These are phyloP conservation scores for Lanistes nyassanus DNA, from an alignment of 1,140 invertebrate species.

Conservation along the genomic window DNA sequence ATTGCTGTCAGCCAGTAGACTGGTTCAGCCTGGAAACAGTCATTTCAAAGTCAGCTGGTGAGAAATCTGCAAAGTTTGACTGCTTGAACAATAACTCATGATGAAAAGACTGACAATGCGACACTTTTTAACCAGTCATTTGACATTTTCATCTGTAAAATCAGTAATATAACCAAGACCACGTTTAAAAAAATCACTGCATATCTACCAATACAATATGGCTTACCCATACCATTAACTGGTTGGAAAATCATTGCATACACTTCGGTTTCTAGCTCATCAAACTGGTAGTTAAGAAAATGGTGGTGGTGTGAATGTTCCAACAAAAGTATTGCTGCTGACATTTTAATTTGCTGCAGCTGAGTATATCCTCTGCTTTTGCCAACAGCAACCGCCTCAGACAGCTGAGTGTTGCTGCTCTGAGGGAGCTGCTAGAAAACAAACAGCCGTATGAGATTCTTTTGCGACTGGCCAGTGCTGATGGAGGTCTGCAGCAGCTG, in stretches of 20 bases:
- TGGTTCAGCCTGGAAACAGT: not conserved
- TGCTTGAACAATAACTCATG: too few relatives aligned
- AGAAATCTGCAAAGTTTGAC: not conserved
- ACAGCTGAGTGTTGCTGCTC: not conserved
- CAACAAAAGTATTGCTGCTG: not conserved
- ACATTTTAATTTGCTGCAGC: not conserved
- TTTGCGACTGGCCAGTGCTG: conserved; percentile 4
- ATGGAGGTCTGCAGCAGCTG: conserved; percentile 4
- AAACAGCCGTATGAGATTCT: not conserved
- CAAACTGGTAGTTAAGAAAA: not conserved
- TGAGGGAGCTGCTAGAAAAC: not conserved
- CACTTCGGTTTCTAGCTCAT: too few relatives aligned
- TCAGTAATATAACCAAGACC: too few relatives aligned
- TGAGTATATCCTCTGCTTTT: not conserved
- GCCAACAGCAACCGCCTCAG: not conserved
- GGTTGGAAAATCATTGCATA: too few relatives aligned
- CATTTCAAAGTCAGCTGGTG: not conserved
- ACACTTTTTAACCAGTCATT: too few relatives aligned
- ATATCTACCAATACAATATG: too few relatives aligned
- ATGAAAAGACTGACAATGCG: too few relatives aligned
- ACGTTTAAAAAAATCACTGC: too few relatives aligned
- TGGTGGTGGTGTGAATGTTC: not conserved
- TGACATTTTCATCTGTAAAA: too few relatives aligned
- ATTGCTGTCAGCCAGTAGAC: not conserved
- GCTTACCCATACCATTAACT: too few relatives aligned